Evolutionary conservation across 37 sponge, comb jelly and placozoan species (phyloP), one percentile per base, ranked within the genome.

Genomic region (Tethya wilhelma): DNA sequence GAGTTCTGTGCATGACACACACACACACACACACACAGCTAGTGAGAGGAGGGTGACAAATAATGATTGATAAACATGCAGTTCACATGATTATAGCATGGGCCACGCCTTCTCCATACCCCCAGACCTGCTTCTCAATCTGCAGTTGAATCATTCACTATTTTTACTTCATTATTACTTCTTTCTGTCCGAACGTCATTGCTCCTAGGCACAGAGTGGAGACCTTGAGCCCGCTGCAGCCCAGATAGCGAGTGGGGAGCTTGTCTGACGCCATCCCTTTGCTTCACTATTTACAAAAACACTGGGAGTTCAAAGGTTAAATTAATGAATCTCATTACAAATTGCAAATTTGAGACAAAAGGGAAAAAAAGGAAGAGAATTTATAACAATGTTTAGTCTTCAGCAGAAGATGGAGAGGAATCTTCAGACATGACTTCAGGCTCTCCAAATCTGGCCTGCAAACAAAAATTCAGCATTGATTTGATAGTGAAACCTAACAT

Each of bases 181-280:
- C 36, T 6, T 75, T 30, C 68, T 83, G 85, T 19, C 95, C 96
- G 64, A 96, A 96, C 0, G 96, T 93, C 96, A 92, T 93, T 20
- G 96, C 81, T 1, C 96, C 96, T 29, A 96, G 83, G 39, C 96
- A 96, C 1, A 96, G 49, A 0, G 93, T 64, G 66, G 96, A 90
- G 38, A 96, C 96, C 45, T 84, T 90, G 53, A 93, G 72, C 12
- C 96, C 96, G 23, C 85, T 69, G 36, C 71, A 73, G 38, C 96
- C 96, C 33, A 96, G 69, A 59, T 77, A 95, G 34, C 83, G 70
- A 49, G 82, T 87, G 5, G 85, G 84, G 22, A 90, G 44, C 1
- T 70, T 53, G 12, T 3, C 65, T 6, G 65, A n/a, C n/a, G n/a
- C n/a, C n/a, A n/a, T n/a, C n/a, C n/a, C n/a, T n/a, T n/a, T n/a